Conservation (phyloP, 2,113 vertebrate genomes). For the Barbus barbus region DNA sequence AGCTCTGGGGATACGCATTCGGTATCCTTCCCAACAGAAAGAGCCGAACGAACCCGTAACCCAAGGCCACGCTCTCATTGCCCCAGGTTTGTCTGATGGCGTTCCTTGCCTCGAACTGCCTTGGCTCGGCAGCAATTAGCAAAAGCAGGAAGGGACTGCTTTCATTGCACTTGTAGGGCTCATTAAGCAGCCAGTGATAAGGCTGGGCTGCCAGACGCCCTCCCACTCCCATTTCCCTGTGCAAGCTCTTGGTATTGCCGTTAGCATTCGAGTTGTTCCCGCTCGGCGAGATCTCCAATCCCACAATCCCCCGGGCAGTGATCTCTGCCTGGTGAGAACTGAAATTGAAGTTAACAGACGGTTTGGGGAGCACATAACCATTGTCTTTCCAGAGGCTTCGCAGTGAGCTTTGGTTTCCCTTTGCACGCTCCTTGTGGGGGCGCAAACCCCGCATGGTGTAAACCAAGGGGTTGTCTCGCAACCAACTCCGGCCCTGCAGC, state of each 20-base stretch:
- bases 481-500: slow-evolving; percentile 83
- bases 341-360: slow-evolving; percentile 79
- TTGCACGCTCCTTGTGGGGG: slow-evolving; percentile 77
- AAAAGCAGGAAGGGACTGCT: slow-evolving; percentile 88
- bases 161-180: slow-evolving; percentile 88
- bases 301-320: slow-evolving; percentile 72
- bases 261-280: slow-evolving; percentile 84
- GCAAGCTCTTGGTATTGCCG: slow-evolving; percentile 87
- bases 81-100: slow-evolving; percentile 96
- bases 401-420: slow-evolving; percentile 88
- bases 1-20: slow-evolving; percentile 78
- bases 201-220: slow-evolving; percentile 79
- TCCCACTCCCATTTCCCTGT: slow-evolving; percentile 85
- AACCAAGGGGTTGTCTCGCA: slow-evolving; percentile 88
- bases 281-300: slow-evolving; percentile 87
- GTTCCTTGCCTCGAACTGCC: slow-evolving; percentile 86
- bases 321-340: slow-evolving; percentile 84
- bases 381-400: slow-evolving; percentile 85
- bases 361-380: slow-evolving; percentile 79
- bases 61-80: slow-evolving; percentile 86
- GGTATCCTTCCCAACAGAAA: slow-evolving; percentile 82
- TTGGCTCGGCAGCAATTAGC: slow-evolving; percentile 89
- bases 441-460: slow-evolving; percentile 89
- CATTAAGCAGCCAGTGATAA: slow-evolving; percentile 91
- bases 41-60: slow-evolving; percentile 82